These are phyloP conservation scores for Calliopum simillimum DNA, from an alignment of 2,888 invertebrate species.

Conservation along the genomic window DNA sequence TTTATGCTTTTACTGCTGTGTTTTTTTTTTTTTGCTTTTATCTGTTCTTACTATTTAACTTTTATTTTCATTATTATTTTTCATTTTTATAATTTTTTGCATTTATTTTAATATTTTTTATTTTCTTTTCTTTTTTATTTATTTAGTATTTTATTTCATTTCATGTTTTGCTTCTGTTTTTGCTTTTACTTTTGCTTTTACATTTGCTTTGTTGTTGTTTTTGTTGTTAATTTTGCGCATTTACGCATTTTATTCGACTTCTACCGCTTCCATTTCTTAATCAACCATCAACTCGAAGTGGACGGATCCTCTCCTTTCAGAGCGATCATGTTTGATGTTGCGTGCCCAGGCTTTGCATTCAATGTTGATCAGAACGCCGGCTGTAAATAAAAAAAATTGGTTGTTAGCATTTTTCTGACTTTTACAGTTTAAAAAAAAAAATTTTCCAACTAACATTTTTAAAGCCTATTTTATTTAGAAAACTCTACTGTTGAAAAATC, in stretches of 20 bases:
- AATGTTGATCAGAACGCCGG: slow-evolving; percentile 90
- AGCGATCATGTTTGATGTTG: slow-evolving; percentile 88
- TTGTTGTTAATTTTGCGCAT: not conserved
- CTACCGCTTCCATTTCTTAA: slow-evolving; percentile 68
- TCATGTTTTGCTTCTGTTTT: slow-evolving; percentile 20
- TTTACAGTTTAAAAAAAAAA: too few relatives aligned
- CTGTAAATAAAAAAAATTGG: slow-evolving; percentile 67
- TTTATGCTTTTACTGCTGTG: slow-evolving; percentile 36
- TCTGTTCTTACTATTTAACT: slow-evolving; percentile 45
- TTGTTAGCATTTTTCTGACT: not conserved
- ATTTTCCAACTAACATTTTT: too few relatives aligned
- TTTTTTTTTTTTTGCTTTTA: slow-evolving; percentile 42
- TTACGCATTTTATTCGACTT: not conserved
- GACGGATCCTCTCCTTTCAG: slow-evolving; percentile 90
- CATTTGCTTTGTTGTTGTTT: slow-evolving; percentile 4
- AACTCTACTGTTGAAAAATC: too few relatives aligned
- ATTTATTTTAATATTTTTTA: slow-evolving; percentile 35
- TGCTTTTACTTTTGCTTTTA: slow-evolving; percentile 22
- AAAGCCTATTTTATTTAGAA: too few relatives aligned
- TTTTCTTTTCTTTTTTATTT: slow-evolving; percentile 30
- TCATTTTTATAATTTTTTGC: slow-evolving; percentile 43
- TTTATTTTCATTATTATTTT: slow-evolving; percentile 43
- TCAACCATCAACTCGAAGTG: slow-evolving; percentile 96
- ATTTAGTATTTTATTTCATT: slow-evolving; percentile 8
- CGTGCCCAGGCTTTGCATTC: slow-evolving; percentile 95